Evolutionary conservation across 2,888 invertebrate genomes (phyloP).

Genomic region (Acrobeloides nanus): DNA sequence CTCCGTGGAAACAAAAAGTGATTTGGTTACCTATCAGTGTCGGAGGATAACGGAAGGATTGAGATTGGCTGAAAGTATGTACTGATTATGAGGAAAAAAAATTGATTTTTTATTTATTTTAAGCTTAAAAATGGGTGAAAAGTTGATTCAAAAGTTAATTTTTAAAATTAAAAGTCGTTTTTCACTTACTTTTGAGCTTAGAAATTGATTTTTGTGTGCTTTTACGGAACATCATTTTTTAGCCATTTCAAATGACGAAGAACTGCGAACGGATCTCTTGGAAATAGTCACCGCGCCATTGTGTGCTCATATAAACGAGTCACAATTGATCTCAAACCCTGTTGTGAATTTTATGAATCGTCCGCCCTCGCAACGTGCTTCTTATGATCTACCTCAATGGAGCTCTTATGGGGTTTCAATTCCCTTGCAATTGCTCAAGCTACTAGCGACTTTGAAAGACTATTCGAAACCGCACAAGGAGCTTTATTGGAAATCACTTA

Average conservation of each 20-base stretch:
- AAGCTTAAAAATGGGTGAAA: too few relatives aligned
- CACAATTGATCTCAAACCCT: slow-evolving; percentile 38
- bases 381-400: slow-evolving; percentile 32
- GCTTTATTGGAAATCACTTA: slow-evolving; percentile 52
- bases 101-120: too few relatives aligned
- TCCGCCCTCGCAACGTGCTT: slow-evolving; percentile 19
- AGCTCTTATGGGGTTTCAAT: slow-evolving; percentile 37
- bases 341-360: slow-evolving; percentile 29
- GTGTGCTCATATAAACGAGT: slow-evolving; percentile 39
- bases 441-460: slow-evolving; percentile 45
- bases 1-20: slow-evolving; percentile 23
- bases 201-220: too few relatives aligned
- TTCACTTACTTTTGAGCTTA: too few relatives aligned
- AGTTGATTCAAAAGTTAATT: too few relatives aligned
- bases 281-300: slow-evolving; percentile 27
- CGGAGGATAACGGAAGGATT: slow-evolving; percentile 46
- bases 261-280: slow-evolving; percentile 30
- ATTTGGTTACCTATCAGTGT: slow-evolving; percentile 28
- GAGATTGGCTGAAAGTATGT: slow-evolving; percentile 39
- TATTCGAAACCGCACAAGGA: slow-evolving; percentile 47
- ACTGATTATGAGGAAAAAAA: too few relatives aligned
- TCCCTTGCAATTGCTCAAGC: slow-evolving; percentile 34
- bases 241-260: slow-evolving; percentile 16
- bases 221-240: too few relatives aligned
- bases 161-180: too few relatives aligned